Evolutionary conservation across 2,888 invertebrate genomes (phyloP).

Genomic region (Pheosia tremula): DNA sequence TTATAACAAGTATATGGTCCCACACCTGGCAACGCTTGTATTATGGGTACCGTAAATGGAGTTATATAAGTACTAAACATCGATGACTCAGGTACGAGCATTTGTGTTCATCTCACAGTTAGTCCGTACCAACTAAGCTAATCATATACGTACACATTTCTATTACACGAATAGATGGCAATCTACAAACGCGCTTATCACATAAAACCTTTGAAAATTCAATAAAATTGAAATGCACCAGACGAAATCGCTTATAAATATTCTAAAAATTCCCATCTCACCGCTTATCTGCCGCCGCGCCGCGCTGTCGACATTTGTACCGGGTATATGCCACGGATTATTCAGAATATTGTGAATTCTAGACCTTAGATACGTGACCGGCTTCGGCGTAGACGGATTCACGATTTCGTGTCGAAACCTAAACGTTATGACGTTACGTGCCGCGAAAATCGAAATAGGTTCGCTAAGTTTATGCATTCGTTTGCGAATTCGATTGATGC

Average conservation of each 20-base stretch:
- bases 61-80: too few relatives aligned
- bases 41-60: too few relatives aligned
- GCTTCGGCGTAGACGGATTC: conserved; percentile 40
- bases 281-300: conserved; percentile 22
- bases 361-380: conserved; percentile 60
- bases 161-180: conserved; percentile 10
- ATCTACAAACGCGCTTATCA: conserved; percentile 40
- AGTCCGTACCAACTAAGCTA: too few relatives aligned
- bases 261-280: conserved; percentile 47
- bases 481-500: conserved; percentile 5
- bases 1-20: too few relatives aligned
- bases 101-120: too few relatives aligned
- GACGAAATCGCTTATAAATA: conserved; percentile 51
- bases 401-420: conserved; percentile 39
- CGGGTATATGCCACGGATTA: conserved; percentile 51
- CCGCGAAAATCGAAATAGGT: conserved; percentile 29
- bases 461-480: conserved; percentile 14
- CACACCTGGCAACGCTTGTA: too few relatives aligned
- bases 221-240: conserved; percentile 55
- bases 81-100: too few relatives aligned
- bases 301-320: conserved; percentile 19
- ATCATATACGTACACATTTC: too few relatives aligned
- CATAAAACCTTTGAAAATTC: conserved; percentile 37
- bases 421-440: conserved; percentile 51
- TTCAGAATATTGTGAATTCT: conserved; percentile 63